A percentile compares a stretch with the other conserved stretches of the same genome.
Evolutionary conservation across 2,888 invertebrate genomes (phyloP).

Genomic region (Cephus runcator): DNA sequence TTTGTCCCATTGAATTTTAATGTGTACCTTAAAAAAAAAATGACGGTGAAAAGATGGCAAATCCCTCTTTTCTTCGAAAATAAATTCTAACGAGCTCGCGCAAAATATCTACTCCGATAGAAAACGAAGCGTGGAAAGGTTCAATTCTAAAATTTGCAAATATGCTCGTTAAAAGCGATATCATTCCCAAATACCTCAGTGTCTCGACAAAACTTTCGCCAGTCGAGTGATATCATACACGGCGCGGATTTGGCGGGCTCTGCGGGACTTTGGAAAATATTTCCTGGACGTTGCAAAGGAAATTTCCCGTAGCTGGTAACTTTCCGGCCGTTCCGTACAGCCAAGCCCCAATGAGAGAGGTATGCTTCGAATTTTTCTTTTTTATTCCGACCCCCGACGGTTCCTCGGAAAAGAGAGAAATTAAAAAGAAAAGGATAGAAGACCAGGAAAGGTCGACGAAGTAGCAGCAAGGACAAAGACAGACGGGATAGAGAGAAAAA

Average conservation of each 20-base stretch:
- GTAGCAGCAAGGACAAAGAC: neutral
- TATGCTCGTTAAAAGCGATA: neutral
- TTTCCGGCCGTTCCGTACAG: conserved; percentile 16
- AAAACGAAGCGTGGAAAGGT: neutral
- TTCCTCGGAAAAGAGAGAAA: neutral
- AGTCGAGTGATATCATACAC: conserved; percentile 35
- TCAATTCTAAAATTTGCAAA: neutral
- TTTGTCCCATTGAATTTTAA: neutral
- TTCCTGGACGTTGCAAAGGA: conserved; percentile 41
- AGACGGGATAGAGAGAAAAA: neutral
- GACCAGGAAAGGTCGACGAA: neutral
- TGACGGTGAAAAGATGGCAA: neutral
- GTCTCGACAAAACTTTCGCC: conserved; percentile 40
- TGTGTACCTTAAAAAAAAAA: neutral
- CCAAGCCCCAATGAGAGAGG: conserved; percentile 14
- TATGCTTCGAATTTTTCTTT: conserved; percentile 34
- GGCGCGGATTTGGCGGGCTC: conserved; percentile 47
- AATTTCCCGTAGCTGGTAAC: conserved; percentile 38
- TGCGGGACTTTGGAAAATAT: conserved; percentile 48
- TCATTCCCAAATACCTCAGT: neutral
- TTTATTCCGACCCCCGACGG: conserved; percentile 7
- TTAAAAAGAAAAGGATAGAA: neutral
- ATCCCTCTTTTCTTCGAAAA: neutral
- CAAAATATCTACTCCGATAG: neutral
- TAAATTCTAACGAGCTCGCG: neutral